phyloP scores from a whole-genome alignment of 2,888 invertebrate genomes.

The Nesidiocoris tenuis region DNA sequence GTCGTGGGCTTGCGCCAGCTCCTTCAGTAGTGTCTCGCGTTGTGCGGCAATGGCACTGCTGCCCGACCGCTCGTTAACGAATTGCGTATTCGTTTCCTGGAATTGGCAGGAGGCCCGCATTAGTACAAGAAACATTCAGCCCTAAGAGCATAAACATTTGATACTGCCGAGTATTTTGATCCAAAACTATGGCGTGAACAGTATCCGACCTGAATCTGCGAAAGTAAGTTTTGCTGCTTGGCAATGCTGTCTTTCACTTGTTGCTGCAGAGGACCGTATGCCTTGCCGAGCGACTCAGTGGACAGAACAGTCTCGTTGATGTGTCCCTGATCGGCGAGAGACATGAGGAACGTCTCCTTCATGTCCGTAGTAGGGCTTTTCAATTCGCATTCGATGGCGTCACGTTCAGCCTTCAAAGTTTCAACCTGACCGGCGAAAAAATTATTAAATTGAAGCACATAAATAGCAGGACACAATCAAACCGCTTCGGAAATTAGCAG shows the following conservation, averaged over 20 bases:
- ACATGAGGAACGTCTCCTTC: slow-evolving; percentile 74
- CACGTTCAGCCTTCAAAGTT: slow-evolving; percentile 82
- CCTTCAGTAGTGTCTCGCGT: slow-evolving; percentile 78
- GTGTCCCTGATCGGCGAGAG: slow-evolving; percentile 70
- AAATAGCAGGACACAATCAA: too few relatives aligned
- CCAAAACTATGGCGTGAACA: too few relatives aligned
- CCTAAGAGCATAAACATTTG: too few relatives aligned
- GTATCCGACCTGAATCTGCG: slow-evolving; percentile 66
- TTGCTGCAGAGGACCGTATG: slow-evolving; percentile 74
- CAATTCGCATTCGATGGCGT: slow-evolving; percentile 82
- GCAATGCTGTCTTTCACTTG: slow-evolving; percentile 74
- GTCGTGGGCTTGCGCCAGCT: slow-evolving; percentile 87
- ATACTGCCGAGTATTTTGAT: too few relatives aligned
- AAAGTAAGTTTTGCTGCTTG: slow-evolving; percentile 69
- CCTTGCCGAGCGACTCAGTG: slow-evolving; percentile 69
- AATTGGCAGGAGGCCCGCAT: too few relatives aligned
- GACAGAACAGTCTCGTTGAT: slow-evolving; percentile 75
- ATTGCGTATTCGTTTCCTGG: slow-evolving; percentile 60
- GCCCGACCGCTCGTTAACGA: slow-evolving; percentile 59
- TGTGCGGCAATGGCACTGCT: slow-evolving; percentile 62
- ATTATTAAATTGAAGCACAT: background rate
- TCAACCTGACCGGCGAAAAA: slow-evolving; percentile 77
- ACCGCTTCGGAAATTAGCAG: too few relatives aligned
- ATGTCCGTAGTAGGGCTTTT: slow-evolving; percentile 78
- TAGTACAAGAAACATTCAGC: too few relatives aligned